These are phyloP conservation scores for Intellagama lesueurii DNA, from an alignment of 2,797 vertebrate species.

Conservation along the genomic window DNA sequence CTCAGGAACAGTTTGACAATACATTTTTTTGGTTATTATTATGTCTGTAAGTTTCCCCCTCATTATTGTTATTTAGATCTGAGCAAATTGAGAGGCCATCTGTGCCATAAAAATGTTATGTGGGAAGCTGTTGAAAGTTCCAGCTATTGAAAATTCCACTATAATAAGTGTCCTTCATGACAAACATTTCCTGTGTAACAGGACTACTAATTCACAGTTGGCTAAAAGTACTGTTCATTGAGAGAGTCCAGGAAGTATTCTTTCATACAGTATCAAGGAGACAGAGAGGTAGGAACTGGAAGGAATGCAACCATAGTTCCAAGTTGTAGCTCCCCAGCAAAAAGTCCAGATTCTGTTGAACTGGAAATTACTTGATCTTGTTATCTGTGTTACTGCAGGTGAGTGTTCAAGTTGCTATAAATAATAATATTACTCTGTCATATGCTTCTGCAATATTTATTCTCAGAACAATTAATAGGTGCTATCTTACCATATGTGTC, in stretches of 20 bases:
- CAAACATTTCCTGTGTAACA: conserved; percentile 15
- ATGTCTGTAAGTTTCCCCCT: background rate
- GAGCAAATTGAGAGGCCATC: background rate
- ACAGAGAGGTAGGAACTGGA: background rate
- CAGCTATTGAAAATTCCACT: too few species aligned
- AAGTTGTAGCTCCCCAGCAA: background rate
- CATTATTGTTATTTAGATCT: background rate
- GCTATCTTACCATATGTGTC: background rate
- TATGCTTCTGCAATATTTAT: conserved; percentile 5
- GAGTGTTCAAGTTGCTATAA: conserved; percentile 46
- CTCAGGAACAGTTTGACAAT: background rate
- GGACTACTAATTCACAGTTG: conserved; percentile 9
- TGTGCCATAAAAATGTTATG: conserved; percentile 4
- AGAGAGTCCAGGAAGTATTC: background rate
- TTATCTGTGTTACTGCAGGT: conserved; percentile 25
- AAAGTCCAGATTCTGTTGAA: conserved; percentile 23
- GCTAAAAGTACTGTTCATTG: conserved; percentile 12
- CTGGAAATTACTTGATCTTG: background rate
- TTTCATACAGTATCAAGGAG: background rate
- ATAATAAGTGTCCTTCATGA: background rate
- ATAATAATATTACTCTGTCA: conserved; percentile 39
- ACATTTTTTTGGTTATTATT: background rate
- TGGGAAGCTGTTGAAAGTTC: background rate
- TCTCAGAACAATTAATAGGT: conserved; percentile 39
- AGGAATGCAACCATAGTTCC: background rate